Conservation (phyloP, 2,113 vertebrate species). For the Cichladusa arquata region DNA sequence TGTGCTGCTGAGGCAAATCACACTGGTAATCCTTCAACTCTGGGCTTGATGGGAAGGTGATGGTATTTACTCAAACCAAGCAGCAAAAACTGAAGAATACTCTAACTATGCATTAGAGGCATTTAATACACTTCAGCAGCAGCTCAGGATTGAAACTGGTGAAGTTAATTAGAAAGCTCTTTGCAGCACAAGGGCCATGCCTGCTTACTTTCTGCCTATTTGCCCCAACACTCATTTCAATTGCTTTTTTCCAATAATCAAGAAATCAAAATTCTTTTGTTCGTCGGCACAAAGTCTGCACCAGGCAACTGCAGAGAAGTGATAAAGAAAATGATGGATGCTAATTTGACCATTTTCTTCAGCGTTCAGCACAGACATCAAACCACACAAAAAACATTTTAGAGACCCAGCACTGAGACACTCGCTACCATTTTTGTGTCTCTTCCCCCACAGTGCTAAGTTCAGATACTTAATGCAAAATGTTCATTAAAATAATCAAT, state of each 20-base stretch:
- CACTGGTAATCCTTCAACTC: neutral
- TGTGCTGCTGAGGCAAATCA: neutral
- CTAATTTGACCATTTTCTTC: conserved; percentile 34
- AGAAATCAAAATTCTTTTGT: conserved; percentile 58
- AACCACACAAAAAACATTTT: neutral
- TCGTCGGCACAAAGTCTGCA: neutral
- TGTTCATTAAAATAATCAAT: conserved; percentile 38
- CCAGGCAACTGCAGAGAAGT: conserved; percentile 11
- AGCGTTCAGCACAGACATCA: neutral
- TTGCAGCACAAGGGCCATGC: neutral
- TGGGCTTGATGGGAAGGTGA: neutral
- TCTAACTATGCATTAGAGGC: neutral
- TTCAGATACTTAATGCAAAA: conserved; percentile 25
- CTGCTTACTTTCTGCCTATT: neutral
- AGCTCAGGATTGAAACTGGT: neutral
- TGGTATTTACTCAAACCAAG: neutral
- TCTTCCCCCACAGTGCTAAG: neutral
- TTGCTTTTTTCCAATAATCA: conserved; percentile 13
- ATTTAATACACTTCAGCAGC: neutral
- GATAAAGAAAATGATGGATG: conserved; percentile 50
- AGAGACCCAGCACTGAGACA: conserved; percentile 9
- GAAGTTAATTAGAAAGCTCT: conserved; percentile 35
- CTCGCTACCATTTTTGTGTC: neutral
- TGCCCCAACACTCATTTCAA: neutral
- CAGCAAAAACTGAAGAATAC: neutral